A percentile compares a stretch with the other conserved stretches of the same genome.
Conservation (phyloP, 2,113 vertebrate genomes). For the Nothoprocta perdicaria region DNA sequence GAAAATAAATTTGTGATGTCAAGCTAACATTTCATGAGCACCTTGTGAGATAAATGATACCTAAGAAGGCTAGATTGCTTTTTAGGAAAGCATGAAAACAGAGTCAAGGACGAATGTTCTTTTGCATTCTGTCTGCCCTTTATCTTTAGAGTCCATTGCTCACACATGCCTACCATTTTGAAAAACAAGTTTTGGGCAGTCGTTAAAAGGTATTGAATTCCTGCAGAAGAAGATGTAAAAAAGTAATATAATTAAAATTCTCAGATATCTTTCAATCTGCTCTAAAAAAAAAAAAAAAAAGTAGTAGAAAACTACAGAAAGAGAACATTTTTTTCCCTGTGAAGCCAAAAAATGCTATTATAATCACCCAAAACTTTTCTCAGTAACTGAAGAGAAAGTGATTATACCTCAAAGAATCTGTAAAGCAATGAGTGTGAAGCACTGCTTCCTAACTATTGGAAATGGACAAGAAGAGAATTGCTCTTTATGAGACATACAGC, state of each 20-base stretch:
- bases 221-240: neutral
- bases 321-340: neutral
- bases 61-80: neutral
- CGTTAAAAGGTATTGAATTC: neutral
- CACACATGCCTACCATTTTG: neutral
- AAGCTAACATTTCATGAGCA: neutral
- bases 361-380: neutral
- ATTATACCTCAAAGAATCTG: fast-evolving
- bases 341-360: neutral
- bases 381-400: neutral
- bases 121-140: neutral
- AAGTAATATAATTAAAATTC: neutral
- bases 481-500: neutral
- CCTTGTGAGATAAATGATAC: neutral
- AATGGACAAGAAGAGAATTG: neutral
- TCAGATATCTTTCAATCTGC: neutral
- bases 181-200: neutral
- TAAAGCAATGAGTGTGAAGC: neutral
- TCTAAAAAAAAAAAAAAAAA: neutral
- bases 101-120: neutral
- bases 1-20: neutral
- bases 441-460: neutral
- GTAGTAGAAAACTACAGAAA: neutral
- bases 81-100: neutral
- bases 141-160: neutral